Conservation (phyloP, 2,797 vertebrate genomes). For the Cyclopterus lumpus region DNA sequence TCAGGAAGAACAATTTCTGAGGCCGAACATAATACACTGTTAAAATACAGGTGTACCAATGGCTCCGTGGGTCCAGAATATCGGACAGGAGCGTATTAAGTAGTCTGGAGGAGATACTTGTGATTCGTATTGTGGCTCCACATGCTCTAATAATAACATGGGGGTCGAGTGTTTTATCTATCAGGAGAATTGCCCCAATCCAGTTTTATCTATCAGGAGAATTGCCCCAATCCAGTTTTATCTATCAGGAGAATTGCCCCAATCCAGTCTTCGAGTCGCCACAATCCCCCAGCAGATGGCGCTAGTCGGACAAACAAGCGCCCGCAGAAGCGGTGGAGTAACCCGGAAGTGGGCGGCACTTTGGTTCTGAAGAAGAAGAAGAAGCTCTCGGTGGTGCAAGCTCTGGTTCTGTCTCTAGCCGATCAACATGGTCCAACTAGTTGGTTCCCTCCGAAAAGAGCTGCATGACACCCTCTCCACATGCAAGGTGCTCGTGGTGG, state of each 20-base stretch:
- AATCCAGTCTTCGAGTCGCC: neutral
- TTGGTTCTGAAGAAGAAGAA: neutral
- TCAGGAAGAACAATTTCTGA: no score
- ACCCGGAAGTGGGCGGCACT: conserved; percentile 48
- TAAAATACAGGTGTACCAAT: neutral
- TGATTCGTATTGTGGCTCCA: neutral
- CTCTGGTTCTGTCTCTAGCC: conserved; percentile 46
- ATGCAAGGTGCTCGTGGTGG: conserved; percentile 92
- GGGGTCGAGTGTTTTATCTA: neutral
- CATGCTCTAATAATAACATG: neutral
- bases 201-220: no score
- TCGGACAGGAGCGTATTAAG: neutral
- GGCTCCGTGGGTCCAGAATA: neutral
- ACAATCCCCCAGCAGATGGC: neutral
- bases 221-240: no score
- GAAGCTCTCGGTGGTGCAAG: conserved; percentile 47
- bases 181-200: no score
- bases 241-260: no score
- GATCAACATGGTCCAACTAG: conserved; percentile 86
- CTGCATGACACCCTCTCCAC: conserved; percentile 89
- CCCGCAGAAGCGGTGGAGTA: neutral
- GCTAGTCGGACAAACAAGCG: neutral
- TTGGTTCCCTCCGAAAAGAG: conserved; percentile 89
- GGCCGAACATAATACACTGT: neutral
- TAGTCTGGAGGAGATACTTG: neutral